These are phyloP conservation scores for Hepsetus odoe DNA, from an alignment of 2,113 vertebrate species.

Conservation along the genomic window DNA sequence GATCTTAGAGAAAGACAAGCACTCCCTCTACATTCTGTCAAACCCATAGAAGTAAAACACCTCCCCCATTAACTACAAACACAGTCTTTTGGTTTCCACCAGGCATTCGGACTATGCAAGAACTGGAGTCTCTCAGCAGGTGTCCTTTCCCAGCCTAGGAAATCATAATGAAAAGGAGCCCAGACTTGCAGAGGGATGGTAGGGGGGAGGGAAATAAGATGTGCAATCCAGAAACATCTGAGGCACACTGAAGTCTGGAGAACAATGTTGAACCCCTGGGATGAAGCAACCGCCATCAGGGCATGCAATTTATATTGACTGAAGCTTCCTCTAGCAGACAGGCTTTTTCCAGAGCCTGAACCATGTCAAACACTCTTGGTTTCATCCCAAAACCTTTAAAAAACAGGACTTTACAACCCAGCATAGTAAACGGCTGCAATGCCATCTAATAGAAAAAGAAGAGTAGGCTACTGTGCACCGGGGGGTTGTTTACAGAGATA, in stretches of 20 bases:
- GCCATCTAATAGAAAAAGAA: constrained; percentile 66
- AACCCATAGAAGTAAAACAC: constrained; percentile 32
- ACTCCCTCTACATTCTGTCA: not conserved
- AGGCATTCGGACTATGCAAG: constrained; percentile 67
- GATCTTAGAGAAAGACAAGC: not conserved
- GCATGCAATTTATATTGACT: constrained; percentile 69
- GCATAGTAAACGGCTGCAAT: constrained; percentile 64
- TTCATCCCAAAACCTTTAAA: constrained; percentile 76
- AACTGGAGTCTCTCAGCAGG: constrained; percentile 71
- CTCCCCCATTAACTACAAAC: constrained; percentile 71
- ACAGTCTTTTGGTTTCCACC: constrained; percentile 63
- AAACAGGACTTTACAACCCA: constrained; percentile 66
- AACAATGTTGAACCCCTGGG: constrained; percentile 68
- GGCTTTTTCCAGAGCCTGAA: constrained; percentile 64
- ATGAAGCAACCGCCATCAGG: constrained; percentile 63
- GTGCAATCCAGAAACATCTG: constrained; percentile 61
- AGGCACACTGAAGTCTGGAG: constrained; percentile 65
- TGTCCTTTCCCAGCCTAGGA: constrained; percentile 72
- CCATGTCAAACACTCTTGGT: constrained; percentile 66
- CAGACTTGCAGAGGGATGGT: not conserved
- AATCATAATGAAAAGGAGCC: constrained; percentile 41
- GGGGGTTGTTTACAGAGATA: constrained; percentile 57
- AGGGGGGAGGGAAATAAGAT: constrained; percentile 59
- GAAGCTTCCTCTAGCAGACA: constrained; percentile 59
- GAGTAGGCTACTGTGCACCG: constrained; percentile 52